Percentiles rank a stretch among this genome's conserved stretches.
Evolutionary conservation across 2,888 invertebrate genomes (phyloP).

Genomic region (Drosophila suboccidentalis): DNA sequence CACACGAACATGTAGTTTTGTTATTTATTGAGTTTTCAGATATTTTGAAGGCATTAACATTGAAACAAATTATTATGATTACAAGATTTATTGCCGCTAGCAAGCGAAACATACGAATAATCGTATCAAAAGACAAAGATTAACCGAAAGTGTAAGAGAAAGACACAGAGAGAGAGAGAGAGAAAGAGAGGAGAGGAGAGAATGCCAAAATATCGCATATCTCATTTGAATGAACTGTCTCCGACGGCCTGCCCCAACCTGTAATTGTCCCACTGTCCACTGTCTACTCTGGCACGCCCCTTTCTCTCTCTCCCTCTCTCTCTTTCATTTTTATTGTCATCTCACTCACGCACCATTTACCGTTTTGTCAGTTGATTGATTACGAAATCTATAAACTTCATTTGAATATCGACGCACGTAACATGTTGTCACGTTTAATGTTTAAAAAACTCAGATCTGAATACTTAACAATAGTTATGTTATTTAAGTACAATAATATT

Average conservation of each 20-base stretch:
- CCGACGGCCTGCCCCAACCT: constrained; percentile 25
- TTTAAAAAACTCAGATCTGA: constrained; percentile 10
- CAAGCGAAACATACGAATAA: constrained; percentile 76
- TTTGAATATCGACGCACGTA: constrained; percentile 44
- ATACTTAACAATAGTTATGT: constrained; percentile 12
- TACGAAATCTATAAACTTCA: constrained; percentile 37
- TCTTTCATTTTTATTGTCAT: constrained; percentile 24
- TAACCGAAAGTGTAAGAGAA: constrained; percentile 1
- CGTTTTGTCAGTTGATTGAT: constrained; percentile 65
- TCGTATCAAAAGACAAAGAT: constrained; percentile 47
- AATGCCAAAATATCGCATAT: constrained; percentile 46
- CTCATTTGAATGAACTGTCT: constrained; percentile 65
- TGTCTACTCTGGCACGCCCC: not conserved
- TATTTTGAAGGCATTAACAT: constrained; percentile 85
- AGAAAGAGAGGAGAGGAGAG: not conserved
- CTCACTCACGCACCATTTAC: constrained; percentile 59
- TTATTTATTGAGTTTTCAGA: constrained; percentile 85
- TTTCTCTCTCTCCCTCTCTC: not conserved
- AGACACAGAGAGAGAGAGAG: constrained; percentile 3
- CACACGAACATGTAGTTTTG: constrained; percentile 84
- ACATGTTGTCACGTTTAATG: constrained; percentile 24
- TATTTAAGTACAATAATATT: constrained; percentile 2
- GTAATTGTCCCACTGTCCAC: constrained; percentile 5
- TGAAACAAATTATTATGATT: constrained; percentile 85
- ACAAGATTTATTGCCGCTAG: constrained; percentile 82